phyloP scores from a whole-genome alignment of 2,113 vertebrate species.

The Malaclemys terrapin region DNA sequence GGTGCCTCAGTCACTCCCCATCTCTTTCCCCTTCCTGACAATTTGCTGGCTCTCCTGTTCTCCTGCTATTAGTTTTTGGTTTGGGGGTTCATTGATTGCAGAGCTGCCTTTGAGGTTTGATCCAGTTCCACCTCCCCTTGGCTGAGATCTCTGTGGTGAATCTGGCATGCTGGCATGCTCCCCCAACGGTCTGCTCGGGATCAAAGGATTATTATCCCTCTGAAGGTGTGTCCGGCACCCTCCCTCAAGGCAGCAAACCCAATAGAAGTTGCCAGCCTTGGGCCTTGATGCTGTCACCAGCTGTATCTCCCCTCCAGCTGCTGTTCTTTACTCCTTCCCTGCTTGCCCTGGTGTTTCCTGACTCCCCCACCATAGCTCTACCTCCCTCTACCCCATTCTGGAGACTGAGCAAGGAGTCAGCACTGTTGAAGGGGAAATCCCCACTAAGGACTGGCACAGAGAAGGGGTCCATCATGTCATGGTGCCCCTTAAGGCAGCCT shows the following conservation, averaged over 20 bases:
- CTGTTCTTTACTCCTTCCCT: neutral
- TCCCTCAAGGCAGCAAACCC: neutral
- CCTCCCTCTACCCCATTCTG: neutral
- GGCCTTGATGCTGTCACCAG: neutral
- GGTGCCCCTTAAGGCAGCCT: neutral
- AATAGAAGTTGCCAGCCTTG: neutral
- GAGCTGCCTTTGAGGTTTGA: neutral
- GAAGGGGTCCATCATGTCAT: neutral
- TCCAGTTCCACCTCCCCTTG: neutral
- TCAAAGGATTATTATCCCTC: neutral
- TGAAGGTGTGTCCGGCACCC: neutral
- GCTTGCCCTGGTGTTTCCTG: neutral
- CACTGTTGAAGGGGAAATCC: neutral
- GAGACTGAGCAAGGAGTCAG: neutral
- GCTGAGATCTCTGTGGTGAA: neutral
- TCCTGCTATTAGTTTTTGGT: neutral
- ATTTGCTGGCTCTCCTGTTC: neutral
- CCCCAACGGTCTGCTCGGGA: neutral
- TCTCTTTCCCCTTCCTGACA: neutral
- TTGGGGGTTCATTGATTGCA: fast-evolving
- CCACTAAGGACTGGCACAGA: neutral
- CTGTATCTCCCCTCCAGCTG: neutral
- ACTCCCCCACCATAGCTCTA: neutral
- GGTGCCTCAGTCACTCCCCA: neutral
- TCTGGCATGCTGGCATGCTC: neutral